Conservation (phyloP, 2,888 invertebrate species). For the Rhimphoctona megacephalus region DNA sequence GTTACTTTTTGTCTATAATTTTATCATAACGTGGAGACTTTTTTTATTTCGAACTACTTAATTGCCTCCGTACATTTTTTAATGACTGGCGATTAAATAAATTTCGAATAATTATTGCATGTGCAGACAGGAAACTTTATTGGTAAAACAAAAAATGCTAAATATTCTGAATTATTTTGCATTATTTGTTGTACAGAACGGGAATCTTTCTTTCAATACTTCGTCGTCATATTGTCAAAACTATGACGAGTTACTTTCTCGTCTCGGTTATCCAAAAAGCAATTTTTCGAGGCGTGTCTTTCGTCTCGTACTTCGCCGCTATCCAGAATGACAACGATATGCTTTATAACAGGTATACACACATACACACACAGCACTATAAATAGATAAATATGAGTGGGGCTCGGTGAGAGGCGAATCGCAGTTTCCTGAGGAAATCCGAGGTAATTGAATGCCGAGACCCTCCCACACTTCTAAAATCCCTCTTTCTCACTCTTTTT, state of each 20-base stretch:
- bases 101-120: neutral
- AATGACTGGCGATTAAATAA: neutral
- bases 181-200: neutral
- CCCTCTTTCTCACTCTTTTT: conserved; percentile 70
- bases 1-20: no score
- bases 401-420: conserved; percentile 77
- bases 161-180: neutral
- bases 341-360: conserved; percentile 29
- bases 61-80: neutral
- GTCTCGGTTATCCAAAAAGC: conserved; percentile 73
- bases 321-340: conserved; percentile 69
- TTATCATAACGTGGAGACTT: no score
- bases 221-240: conserved; percentile 79
- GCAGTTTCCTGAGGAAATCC: conserved; percentile 82
- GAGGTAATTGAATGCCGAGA: conserved; percentile 83
- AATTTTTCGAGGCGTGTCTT: conserved; percentile 75
- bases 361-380: neutral
- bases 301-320: conserved; percentile 17
- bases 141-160: neutral
- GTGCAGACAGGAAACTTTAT: neutral
- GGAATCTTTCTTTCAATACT: conserved; percentile 57
- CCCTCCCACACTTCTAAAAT: conserved; percentile 71
- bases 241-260: conserved; percentile 70
- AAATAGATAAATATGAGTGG: conserved; percentile 15
- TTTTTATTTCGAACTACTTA: neutral